phyloP scores from a whole-genome alignment of 2,888 invertebrate genomes.

The Sinelater perroti region DNA sequence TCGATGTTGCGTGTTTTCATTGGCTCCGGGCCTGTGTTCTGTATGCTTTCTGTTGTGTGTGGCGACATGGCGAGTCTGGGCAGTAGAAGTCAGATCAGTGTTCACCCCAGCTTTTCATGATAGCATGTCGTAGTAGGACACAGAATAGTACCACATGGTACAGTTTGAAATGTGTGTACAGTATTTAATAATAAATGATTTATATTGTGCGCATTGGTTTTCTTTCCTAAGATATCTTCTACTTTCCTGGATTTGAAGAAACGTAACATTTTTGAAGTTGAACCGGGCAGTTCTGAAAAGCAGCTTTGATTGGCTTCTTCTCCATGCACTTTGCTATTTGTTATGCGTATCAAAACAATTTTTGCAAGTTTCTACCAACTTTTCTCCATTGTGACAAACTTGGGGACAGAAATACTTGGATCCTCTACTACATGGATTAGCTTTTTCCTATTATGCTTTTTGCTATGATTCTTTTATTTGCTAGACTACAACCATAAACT shows the following conservation, averaged over 20 bases:
- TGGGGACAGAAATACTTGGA: too few species aligned
- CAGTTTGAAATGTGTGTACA: conserved; percentile 25
- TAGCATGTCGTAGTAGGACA: conserved; percentile 15
- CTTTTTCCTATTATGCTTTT: too few species aligned
- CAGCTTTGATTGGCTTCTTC: too few species aligned
- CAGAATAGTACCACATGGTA: conserved; percentile 17
- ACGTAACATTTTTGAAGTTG: not conserved
- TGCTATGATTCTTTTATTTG: too few species aligned
- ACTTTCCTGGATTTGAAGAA: not conserved
- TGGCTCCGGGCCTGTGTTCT: conserved; percentile 1
- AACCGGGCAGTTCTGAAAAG: too few species aligned
- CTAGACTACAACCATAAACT: too few species aligned
- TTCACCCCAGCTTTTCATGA: conserved; percentile 25
- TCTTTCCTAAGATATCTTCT: not conserved
- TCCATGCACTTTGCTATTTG: not conserved
- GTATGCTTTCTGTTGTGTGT: not conserved
- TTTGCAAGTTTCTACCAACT: too few species aligned
- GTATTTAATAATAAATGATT: conserved; percentile 25
- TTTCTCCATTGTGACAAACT: too few species aligned
- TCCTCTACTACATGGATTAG: too few species aligned
- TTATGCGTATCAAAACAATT: not conserved
- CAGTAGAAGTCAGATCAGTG: conserved; percentile 12
- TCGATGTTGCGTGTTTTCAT: conserved; percentile 16
- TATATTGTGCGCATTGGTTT: conserved; percentile 1
- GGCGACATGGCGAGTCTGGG: conserved; percentile 3